Evolutionary conservation across 2,888 invertebrate genomes (phyloP), one percentile per base, ranked within the genome.

Genomic region (Melinopterus prodromus): DNA sequence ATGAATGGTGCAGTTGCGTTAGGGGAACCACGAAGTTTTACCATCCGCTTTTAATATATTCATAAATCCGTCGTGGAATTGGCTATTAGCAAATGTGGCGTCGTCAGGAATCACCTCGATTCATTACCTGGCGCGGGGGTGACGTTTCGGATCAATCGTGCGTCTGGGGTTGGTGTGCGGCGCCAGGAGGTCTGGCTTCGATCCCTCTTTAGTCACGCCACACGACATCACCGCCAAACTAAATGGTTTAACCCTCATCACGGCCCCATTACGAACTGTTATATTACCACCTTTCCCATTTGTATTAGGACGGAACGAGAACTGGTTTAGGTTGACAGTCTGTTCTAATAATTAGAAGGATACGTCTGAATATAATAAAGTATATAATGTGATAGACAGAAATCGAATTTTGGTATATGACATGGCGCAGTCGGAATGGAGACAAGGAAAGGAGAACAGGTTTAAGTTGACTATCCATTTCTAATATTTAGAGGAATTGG

Each of bases 161-260:
- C 80, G 81, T 82, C 82, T 81, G 78, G 79, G 83, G 78, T 80
- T 75, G 79, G 53, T 71, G 79, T 79, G 78, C 82, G 86, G 85
- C 86, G 86, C 86, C 86, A 81, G 79, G 78, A 83, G 84, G 86
- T 85, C 86, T 85, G 85, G 82, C 84, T 86, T 86, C 86, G 86
- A 85, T 85, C 86, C 83, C 80, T 78, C 82, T 80, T 81, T 80
- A 79, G 84, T 84, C 85, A 86, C 85, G 85, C 85, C 80, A 84
- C 79, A 35, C 74, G 74, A 36, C 74, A 16, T 16, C 71, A 16
- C 71, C 71, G 71, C 53, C 12, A 53, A 53, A 35, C 4, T 71
- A 71, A 71, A 71, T 71, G 71, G 16, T 71, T 71, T 35, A 71
- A 74, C 74, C 16, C 6, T 36, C 35, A 26, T 35, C 6, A 74